A percentile compares a stretch with the other conserved stretches of the same genome.
Conservation (phyloP, 2,797 vertebrate species). For the Oreortyx pictus region DNA sequence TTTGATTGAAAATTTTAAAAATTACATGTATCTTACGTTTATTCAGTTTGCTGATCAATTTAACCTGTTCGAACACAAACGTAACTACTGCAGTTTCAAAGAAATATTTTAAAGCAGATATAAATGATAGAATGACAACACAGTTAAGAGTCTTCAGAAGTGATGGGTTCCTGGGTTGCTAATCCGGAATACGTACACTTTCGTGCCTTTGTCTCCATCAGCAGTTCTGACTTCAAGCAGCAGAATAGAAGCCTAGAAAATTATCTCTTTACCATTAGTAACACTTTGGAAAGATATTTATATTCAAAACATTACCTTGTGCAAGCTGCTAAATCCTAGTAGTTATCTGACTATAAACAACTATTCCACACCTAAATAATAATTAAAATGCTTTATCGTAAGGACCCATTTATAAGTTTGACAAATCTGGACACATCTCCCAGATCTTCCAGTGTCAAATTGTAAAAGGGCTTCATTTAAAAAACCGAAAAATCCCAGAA, state of each 20-base stretch:
- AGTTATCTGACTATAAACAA: constrained; percentile 79
- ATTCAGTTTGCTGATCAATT: constrained; percentile 87
- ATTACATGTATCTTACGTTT: constrained; percentile 86
- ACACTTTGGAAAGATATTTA: constrained; percentile 99
- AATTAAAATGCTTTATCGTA: constrained; percentile 66
- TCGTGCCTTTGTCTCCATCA: constrained; percentile 99
- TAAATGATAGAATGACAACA: constrained; percentile 93
- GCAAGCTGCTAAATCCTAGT: constrained; percentile 84
- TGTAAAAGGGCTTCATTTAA: constrained; percentile 80
- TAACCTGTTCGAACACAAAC: constrained; percentile 90
- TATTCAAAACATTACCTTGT: constrained; percentile 99
- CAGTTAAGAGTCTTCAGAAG: constrained; percentile 98
- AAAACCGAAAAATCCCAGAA: constrained; percentile 28
- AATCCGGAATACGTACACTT: constrained; percentile 99
- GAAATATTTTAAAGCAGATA: constrained; percentile 89
- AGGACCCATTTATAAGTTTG: constrained; percentile 71
- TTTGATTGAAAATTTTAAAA: constrained; percentile 79
- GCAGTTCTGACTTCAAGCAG: constrained; percentile 99
- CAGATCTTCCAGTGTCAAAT: constrained; percentile 68
- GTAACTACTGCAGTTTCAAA: constrained; percentile 86
- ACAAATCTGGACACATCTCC: constrained; percentile 75
- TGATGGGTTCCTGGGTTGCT: constrained; percentile 99
- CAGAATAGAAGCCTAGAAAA: constrained; percentile 99
- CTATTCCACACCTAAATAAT: constrained; percentile 75
- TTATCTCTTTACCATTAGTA: constrained; percentile 99